These are phyloP conservation scores for Myotis pilosus DNA, from an alignment of 2,797 vertebrate species.

Conservation along the genomic window DNA sequence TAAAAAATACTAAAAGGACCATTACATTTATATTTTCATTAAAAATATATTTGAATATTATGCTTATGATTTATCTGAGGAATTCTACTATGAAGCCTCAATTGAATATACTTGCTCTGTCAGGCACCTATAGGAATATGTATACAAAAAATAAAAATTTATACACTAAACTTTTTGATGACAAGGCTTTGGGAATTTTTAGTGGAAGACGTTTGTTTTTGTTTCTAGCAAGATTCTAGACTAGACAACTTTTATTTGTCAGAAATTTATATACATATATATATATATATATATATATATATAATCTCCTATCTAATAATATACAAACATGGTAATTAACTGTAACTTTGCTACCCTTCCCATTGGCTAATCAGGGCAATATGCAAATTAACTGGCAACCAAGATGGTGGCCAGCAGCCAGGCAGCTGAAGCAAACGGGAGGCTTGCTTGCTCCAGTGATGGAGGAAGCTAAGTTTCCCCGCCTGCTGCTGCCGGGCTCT, in stretches of 20 bases:
- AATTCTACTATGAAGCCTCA: neutral
- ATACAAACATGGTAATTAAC: no score
- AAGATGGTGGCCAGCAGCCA: no score
- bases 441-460: no score
- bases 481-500: no score
- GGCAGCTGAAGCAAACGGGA: no score
- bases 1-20: neutral
- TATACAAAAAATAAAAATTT: neutral
- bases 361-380: no score
- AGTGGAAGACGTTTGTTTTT: neutral
- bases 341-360: no score
- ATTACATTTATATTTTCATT: slow-evolving; percentile 6
- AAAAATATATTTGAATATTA: neutral
- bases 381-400: no score
- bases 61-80: neutral
- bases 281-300: neutral
- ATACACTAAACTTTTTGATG: neutral
- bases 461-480: no score
- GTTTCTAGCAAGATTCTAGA: neutral
- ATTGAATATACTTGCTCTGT: neutral
- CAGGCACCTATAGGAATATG: neutral
- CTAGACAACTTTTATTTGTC: neutral
- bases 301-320: no score
- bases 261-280: neutral
- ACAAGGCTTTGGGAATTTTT: neutral